Percentiles rank a stretch among this genome's conserved stretches.
phyloP scores from a whole-genome alignment of 2,797 vertebrate species.

The Tadarida brasiliensis region DNA sequence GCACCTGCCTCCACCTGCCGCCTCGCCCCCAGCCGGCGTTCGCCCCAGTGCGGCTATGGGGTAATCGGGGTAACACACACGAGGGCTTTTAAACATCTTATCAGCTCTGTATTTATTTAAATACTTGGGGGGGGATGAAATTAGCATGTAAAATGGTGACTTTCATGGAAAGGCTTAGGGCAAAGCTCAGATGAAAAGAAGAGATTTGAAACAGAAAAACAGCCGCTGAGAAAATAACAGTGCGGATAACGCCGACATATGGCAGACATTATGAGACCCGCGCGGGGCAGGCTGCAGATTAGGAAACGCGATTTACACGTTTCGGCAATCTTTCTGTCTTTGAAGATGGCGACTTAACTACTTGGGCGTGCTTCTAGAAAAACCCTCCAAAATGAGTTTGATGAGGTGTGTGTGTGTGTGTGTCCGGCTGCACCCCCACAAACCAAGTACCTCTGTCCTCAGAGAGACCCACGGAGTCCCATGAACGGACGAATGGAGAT shows the following conservation, averaged over 20 bases:
- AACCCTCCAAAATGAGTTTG: not conserved
- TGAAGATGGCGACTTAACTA: not conserved
- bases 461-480: not conserved
- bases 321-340: not conserved
- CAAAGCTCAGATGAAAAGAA: slow-evolving; percentile 38
- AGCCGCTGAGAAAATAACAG: not conserved
- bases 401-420: not conserved
- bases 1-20: not conserved
- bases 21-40: not conserved
- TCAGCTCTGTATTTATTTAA: slow-evolving; percentile 8
- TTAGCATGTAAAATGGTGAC: slow-evolving; percentile 63
- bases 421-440: not conserved
- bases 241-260: fast-evolving
- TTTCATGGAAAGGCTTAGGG: slow-evolving; percentile 49
- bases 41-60: not conserved
- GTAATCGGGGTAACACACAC: not conserved
- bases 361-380: not conserved
- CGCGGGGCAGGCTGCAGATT: not conserved
- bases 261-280: not conserved
- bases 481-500: not conserved
- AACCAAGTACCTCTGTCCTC: not conserved
- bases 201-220: not conserved
- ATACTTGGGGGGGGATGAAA: not conserved
- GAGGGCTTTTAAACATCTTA: not conserved
- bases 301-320: not conserved